These are phyloP conservation scores for Pseudochirops corinnae DNA, from an alignment of 2,797 vertebrate genomes.

Conservation along the genomic window DNA sequence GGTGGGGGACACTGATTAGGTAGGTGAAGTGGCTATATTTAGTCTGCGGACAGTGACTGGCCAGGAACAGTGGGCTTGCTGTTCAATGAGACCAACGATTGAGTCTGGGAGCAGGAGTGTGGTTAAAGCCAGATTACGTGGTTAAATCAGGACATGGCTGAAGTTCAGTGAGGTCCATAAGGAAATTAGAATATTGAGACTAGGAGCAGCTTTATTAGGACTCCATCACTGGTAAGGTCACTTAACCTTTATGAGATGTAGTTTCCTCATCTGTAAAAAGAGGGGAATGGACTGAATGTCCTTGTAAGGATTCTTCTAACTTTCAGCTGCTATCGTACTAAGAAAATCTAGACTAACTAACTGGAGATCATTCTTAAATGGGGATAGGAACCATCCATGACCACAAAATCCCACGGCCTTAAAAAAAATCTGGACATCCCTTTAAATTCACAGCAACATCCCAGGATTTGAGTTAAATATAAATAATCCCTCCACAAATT, in stretches of 20 bases:
- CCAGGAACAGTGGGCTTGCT: too few species aligned
- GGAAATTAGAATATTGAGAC: too few species aligned
- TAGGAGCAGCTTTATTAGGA: too few species aligned
- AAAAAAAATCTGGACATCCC: neutral
- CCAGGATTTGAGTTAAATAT: neutral
- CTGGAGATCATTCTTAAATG: neutral
- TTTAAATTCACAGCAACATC: conserved; percentile 3
- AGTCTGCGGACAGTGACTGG: too few species aligned
- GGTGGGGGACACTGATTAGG: too few species aligned
- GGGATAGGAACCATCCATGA: neutral
- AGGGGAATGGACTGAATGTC: neutral
- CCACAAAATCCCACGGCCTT: conserved; percentile 13
- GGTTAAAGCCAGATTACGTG: too few species aligned
- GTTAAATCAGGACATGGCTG: too few species aligned
- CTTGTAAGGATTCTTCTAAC: neutral
- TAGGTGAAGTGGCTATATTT: too few species aligned
- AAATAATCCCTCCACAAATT: neutral
- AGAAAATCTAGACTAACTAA: neutral
- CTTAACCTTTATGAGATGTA: neutral
- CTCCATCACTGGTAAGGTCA: neutral
- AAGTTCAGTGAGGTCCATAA: too few species aligned
- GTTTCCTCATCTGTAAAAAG: neutral
- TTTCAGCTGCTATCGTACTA: neutral
- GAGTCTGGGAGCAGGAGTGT: too few species aligned
- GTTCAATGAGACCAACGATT: too few species aligned